These are phyloP conservation scores for Agriopis marginaria DNA, from an alignment of 2,888 invertebrate genomes.

Conservation along the genomic window DNA sequence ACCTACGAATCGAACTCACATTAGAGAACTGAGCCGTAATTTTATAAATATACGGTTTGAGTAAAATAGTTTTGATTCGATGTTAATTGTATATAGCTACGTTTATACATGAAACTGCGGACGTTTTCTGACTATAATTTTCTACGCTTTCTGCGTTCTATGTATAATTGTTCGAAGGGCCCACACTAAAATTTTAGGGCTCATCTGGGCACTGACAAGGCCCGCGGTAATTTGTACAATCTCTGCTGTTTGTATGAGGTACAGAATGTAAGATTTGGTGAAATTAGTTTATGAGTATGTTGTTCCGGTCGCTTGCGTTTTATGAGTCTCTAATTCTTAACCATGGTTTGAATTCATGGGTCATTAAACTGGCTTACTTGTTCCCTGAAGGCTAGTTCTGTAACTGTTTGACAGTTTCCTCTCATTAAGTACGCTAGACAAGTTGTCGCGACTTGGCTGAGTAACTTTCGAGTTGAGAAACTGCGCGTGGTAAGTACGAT, in stretches of 20 bases:
- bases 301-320: constrained; percentile 10
- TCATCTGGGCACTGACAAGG: background rate
- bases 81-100: no score
- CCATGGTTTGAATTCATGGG: constrained; percentile 15
- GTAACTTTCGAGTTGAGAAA: constrained; percentile 4
- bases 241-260: background rate
- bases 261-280: background rate
- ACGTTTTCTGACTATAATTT: no score
- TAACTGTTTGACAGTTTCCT: constrained; percentile 17
- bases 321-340: constrained; percentile 15
- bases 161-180: no score
- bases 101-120: no score
- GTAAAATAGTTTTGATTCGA: no score
- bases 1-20: no score
- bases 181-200: background rate
- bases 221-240: no score
- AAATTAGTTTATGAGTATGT: constrained; percentile 3
- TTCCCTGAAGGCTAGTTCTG: constrained; percentile 18
- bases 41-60: no score
- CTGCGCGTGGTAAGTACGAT: background rate
- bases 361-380: constrained; percentile 19
- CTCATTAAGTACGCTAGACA: constrained; percentile 20
- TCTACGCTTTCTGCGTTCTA: no score
- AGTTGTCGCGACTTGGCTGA: constrained; percentile 13
- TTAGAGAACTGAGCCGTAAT: no score